phyloP scores from a whole-genome alignment of 1,140 invertebrate species.

The Stratiolaelaps scimitus region DNA sequence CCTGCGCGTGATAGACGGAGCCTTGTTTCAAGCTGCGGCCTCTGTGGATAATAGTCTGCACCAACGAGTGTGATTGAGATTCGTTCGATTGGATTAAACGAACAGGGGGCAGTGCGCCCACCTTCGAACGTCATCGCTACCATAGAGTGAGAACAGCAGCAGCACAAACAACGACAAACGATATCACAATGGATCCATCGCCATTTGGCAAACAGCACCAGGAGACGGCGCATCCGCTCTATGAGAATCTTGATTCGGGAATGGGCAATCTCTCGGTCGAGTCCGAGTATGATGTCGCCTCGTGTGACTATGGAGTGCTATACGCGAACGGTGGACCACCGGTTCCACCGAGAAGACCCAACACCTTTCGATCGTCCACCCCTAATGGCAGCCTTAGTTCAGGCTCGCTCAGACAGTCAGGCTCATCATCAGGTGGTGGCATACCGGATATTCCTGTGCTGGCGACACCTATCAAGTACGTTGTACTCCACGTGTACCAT shows the following conservation, averaged over 20 bases:
- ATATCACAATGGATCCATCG: conserved; percentile 15
- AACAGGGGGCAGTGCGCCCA: too few species aligned
- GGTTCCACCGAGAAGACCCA: conserved; percentile 10
- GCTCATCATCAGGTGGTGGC: conserved; percentile 1
- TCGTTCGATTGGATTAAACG: too few species aligned
- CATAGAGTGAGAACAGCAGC: too few species aligned
- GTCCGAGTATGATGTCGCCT: conserved; percentile 17
- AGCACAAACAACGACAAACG: too few species aligned
- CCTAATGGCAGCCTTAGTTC: conserved; percentile 18
- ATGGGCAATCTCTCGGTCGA: conserved; percentile 17
- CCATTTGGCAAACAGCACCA: conserved; percentile 24
- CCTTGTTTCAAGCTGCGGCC: too few species aligned
- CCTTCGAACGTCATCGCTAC: too few species aligned
- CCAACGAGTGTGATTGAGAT: too few species aligned
- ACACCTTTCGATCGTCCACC: background rate
- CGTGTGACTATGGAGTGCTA: conserved; percentile 4
- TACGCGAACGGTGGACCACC: background rate
- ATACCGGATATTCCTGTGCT: conserved; percentile 25
- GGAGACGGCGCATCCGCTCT: conserved; percentile 26
- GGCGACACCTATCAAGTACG: conserved; percentile 21
- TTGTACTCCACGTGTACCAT: background rate
- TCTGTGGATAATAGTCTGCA: too few species aligned
- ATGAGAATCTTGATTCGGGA: conserved; percentile 16
- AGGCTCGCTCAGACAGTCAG: background rate
- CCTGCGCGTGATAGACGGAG: too few species aligned